Base-by-base conservation (phyloP, 2,113 vertebrate genomes). In the Serinus canaria region DNA sequence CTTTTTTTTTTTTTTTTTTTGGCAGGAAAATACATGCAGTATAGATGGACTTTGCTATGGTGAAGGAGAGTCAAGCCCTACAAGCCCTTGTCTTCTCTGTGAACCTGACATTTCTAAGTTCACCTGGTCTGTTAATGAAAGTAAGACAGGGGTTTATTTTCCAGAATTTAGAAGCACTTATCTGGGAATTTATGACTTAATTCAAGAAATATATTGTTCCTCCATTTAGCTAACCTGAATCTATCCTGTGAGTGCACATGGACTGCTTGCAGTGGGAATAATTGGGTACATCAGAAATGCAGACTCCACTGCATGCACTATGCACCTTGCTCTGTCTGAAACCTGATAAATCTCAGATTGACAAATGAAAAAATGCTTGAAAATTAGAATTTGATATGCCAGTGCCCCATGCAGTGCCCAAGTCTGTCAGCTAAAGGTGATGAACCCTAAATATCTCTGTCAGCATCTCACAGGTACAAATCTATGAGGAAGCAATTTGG, bases 21-120 rank as follows among this genome's bases (percentile, higher is more conserved):
- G 49, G 12, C 94, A 99, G 99, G 98, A 99, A 96, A 98, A 98
- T 88, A 98, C 97, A 18, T 99, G 99, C 96, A 98, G 96, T 93
- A 99, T 99, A 33, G 97, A 98, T 78, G 98, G 98, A 18, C n/a
- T 98, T 67, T 99, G 99, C 95, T 99, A 98, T 62, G 91, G 58
- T 23, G 98, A 98, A 89, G 98, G 98, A 13, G 98, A 98, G 62
- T 95, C 95, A 94, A 98, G 96, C 89, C 98, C 98, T 89, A 97
- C 96, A 93, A 99, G 97, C 72, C 96, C 98, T 44, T 99, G 98
- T 87, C 97, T 99, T 92, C 95, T 97, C 28, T 99, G 99, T 94
- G 98, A 96, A 75, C 98, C 98, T 1, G 90, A 96, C 31, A 89
- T 97, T 49, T 99, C 98, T 78, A 98, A 97, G 79, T 97, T 98